phyloP scores from a whole-genome alignment of 2,888 invertebrate genomes.

The Nymphalis urticae region DNA sequence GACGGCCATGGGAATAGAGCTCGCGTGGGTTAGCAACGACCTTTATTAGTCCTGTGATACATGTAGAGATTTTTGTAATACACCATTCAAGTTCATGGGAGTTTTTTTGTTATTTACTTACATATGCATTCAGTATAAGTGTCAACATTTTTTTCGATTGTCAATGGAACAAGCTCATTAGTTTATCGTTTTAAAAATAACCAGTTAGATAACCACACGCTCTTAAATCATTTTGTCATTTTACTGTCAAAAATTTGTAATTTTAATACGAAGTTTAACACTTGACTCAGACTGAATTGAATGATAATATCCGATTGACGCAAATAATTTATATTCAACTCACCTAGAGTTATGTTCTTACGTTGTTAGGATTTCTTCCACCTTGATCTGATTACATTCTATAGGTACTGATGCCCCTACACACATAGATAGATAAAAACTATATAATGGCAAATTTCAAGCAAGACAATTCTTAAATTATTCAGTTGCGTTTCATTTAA shows the following conservation, averaged over 20 bases:
- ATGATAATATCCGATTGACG: slow-evolving; percentile 60
- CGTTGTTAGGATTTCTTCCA: slow-evolving; percentile 55
- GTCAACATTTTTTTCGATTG: background rate
- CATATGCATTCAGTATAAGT: background rate
- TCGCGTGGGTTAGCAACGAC: slow-evolving; percentile 59
- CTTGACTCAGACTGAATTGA: slow-evolving; percentile 41
- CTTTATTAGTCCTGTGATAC: slow-evolving; percentile 54
- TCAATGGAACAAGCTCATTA: background rate
- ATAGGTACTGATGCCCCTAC: slow-evolving; percentile 28
- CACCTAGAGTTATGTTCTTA: slow-evolving; percentile 55
- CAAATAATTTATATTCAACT: slow-evolving; percentile 61
- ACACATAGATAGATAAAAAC: background rate
- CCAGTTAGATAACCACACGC: slow-evolving; percentile 15
- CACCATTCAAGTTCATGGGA: slow-evolving; percentile 24
- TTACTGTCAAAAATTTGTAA: slow-evolving; percentile 7
- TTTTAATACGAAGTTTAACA: slow-evolving; percentile 25
- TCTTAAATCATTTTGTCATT: slow-evolving; percentile 7
- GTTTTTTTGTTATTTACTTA: slow-evolving; percentile 5
- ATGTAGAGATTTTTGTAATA: slow-evolving; percentile 23
- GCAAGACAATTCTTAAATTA: no score
- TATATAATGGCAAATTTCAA: no score
- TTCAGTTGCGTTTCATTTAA: no score
- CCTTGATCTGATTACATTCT: slow-evolving; percentile 66
- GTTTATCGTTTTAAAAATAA: background rate
- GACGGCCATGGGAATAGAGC: slow-evolving; percentile 65